A percentile compares a stretch with the other conserved stretches of the same genome.
phyloP scores from a whole-genome alignment of 2,888 invertebrate species.

The Xylocampa areola region DNA sequence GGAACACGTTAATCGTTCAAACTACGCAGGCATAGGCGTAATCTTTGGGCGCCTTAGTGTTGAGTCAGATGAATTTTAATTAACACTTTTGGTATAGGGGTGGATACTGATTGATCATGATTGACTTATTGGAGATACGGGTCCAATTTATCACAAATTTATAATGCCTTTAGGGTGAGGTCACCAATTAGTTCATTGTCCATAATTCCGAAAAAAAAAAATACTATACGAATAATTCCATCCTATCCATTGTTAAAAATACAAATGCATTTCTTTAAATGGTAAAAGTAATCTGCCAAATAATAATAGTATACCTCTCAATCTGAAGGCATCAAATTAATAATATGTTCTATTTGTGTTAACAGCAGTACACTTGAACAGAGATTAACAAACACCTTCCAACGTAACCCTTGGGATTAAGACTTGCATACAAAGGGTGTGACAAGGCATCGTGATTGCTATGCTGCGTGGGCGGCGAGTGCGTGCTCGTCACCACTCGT shows the following conservation, averaged over 20 bases:
- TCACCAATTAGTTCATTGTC: no score
- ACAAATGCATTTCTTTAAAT: no score
- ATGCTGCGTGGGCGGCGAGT: conserved; percentile 31
- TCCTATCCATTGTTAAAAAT: no score
- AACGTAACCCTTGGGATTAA: conserved; percentile 26
- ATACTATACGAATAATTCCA: no score
- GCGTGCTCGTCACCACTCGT: conserved; percentile 13
- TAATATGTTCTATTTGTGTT: no score
- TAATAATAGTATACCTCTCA: no score
- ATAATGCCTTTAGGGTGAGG: no score
- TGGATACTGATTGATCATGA: conserved; percentile 2
- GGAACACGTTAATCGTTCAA: conserved; percentile 5
- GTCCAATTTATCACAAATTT: background rate
- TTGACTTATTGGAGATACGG: background rate
- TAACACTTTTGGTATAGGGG: background rate
- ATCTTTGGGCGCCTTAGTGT: background rate
- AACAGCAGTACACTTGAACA: conserved; percentile 11
- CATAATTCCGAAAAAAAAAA: no score
- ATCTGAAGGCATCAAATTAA: no score
- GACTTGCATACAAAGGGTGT: conserved; percentile 36
- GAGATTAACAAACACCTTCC: conserved; percentile 28
- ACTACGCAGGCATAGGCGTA: background rate
- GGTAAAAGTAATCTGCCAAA: no score
- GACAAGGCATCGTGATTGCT: conserved; percentile 33
- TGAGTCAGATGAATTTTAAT: background rate